Evolutionary conservation across 2,113 vertebrate genomes (phyloP).

Genomic region (Sorex fumeus): DNA sequence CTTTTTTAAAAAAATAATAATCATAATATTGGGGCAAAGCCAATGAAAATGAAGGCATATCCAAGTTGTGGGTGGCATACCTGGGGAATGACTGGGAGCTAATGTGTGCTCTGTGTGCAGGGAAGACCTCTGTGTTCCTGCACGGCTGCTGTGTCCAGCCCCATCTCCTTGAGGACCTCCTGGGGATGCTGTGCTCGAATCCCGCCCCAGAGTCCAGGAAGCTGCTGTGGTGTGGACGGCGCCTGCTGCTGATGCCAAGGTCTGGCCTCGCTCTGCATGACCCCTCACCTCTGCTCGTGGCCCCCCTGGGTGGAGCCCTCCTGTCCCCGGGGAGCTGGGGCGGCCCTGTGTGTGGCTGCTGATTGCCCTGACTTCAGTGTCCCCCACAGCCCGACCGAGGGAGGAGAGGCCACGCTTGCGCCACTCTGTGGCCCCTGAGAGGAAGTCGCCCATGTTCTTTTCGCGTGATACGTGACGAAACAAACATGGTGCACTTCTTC

Average conservation of each 20-base stretch:
- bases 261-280: too few species aligned
- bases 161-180: too few species aligned
- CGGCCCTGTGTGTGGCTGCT: too few species aligned
- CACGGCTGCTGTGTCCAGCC: too few species aligned
- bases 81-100: background rate
- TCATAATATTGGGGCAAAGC: background rate
- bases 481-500: conserved; percentile 87
- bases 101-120: background rate
- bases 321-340: too few species aligned
- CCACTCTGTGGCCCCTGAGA: conserved; percentile 27
- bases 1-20: background rate
- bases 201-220: too few species aligned
- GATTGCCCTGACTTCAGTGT: accelerated
- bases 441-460: conserved; percentile 84
- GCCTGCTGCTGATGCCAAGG: too few species aligned
- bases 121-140: background rate
- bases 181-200: background rate
- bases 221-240: too few species aligned
- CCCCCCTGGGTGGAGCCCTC: too few species aligned
- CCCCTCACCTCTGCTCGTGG: too few species aligned
- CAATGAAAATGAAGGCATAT: accelerated
- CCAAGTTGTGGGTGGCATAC: background rate
- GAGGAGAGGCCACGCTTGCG: background rate
- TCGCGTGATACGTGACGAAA: conserved; percentile 83
- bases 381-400: background rate